These are phyloP conservation scores for Ptiloglossa arizonensis DNA, from an alignment of 1,140 invertebrate species.

Conservation along the genomic window DNA sequence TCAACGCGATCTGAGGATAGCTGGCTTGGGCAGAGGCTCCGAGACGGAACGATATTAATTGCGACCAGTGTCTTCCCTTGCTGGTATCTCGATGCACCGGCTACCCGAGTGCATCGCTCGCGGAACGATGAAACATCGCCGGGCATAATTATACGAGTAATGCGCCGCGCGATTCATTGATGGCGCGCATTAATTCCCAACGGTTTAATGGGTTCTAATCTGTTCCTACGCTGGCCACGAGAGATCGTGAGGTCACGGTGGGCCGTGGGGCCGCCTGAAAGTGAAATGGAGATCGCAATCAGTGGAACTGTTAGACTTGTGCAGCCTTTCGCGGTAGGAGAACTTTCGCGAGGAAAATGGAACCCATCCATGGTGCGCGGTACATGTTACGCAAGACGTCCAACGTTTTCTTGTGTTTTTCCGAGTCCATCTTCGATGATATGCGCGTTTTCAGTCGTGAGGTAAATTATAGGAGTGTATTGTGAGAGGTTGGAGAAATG, in stretches of 20 bases:
- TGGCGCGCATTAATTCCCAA: neutral
- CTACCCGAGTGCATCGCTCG: too few relatives aligned
- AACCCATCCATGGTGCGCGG: conserved; percentile 3
- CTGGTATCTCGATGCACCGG: neutral
- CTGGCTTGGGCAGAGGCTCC: neutral
- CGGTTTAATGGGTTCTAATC: neutral
- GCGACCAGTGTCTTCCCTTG: neutral
- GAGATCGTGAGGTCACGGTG: conserved; percentile 1
- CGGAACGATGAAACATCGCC: conserved; percentile 5
- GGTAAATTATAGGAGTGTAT: too few relatives aligned
- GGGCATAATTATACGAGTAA: neutral
- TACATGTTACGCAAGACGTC: conserved; percentile 12
- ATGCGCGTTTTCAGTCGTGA: too few relatives aligned
- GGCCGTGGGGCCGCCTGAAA: conserved; percentile 24
- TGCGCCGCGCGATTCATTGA: neutral
- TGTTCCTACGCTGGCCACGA: conserved; percentile 8
- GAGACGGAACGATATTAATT: conserved; percentile 3
- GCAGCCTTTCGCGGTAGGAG: conserved; percentile 1
- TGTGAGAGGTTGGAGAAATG: too few relatives aligned
- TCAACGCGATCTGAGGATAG: conserved; percentile 1
- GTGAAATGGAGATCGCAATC: conserved; percentile 52
- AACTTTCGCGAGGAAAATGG: conserved; percentile 49
- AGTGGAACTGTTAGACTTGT: conserved; percentile 37
- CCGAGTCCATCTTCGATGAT: too few relatives aligned
- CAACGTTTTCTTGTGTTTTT: neutral